These are phyloP conservation scores for Collichthys lucidus DNA, from an alignment of 2,113 vertebrate genomes.

Conservation along the genomic window DNA sequence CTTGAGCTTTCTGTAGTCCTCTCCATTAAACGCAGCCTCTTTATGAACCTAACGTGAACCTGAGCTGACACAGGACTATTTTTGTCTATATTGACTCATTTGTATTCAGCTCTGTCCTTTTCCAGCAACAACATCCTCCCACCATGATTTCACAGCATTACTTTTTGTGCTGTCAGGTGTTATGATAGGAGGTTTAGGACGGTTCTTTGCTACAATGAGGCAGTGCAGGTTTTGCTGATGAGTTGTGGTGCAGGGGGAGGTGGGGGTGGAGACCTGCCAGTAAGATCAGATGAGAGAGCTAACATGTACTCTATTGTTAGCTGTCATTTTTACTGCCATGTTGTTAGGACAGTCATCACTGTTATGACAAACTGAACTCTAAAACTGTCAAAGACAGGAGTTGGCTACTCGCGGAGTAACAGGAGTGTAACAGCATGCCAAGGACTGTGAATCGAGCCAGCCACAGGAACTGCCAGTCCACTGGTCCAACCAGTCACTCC, in stretches of 20 bases:
- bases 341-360: slow-evolving; percentile 32
- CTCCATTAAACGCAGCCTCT: background rate
- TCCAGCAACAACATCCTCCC: slow-evolving; percentile 4
- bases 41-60: background rate
- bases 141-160: slow-evolving; percentile 7
- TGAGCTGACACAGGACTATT: background rate
- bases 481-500: slow-evolving; percentile 11
- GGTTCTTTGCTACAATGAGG: background rate
- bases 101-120: slow-evolving; percentile 24
- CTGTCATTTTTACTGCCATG: slow-evolving; percentile 29
- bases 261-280: slow-evolving; percentile 11
- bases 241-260: background rate
- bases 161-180: background rate
- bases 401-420: background rate
- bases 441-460: slow-evolving; percentile 15
- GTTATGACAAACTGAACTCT: slow-evolving; percentile 28
- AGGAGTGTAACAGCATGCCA: slow-evolving; percentile 20
- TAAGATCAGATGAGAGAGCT: slow-evolving; percentile 43
- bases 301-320: slow-evolving; percentile 45
- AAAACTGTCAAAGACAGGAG: slow-evolving; percentile 42
- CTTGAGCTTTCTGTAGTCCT: background rate
- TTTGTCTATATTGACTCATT: slow-evolving; percentile 2
- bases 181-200: slow-evolving; percentile 2
- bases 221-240: slow-evolving; percentile 25
- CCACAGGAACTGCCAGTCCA: background rate